phyloP scores from a whole-genome alignment of 2,113 vertebrate species.

The Periophthalmus modestus region DNA sequence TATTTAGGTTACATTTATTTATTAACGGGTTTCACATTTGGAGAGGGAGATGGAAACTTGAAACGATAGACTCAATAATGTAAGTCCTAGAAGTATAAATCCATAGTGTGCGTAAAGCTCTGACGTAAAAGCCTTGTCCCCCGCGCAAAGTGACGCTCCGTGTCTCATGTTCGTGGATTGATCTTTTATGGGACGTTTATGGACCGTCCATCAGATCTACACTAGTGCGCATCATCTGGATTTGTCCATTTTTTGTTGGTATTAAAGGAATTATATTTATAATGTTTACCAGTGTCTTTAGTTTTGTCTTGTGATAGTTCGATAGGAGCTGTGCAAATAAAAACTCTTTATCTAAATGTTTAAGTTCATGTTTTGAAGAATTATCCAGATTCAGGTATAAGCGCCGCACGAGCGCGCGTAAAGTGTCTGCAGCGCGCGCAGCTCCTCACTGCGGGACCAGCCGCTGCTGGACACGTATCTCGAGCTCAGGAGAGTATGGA shows the following conservation, averaged over 20 bases:
- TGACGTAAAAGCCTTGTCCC: background rate
- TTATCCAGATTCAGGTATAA: slow-evolving; percentile 23
- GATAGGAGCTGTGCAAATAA: background rate
- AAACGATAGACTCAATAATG: too few species aligned
- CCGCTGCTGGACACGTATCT: slow-evolving; percentile 38
- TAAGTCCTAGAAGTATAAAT: too few species aligned
- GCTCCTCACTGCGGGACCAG: slow-evolving; percentile 51
- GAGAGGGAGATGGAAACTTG: too few species aligned
- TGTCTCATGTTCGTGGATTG: background rate
- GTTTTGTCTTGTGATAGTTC: background rate
- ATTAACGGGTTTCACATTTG: too few species aligned
- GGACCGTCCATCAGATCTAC: background rate
- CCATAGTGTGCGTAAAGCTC: too few species aligned
- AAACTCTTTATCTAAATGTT: background rate
- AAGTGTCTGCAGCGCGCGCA: slow-evolving; percentile 55
- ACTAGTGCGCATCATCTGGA: background rate
- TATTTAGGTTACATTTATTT: too few species aligned
- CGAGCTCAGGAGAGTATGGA: slow-evolving; percentile 45
- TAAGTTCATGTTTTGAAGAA: slow-evolving; percentile 12
- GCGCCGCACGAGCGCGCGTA: slow-evolving; percentile 63
- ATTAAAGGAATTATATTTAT: too few species aligned
- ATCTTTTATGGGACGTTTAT: background rate
- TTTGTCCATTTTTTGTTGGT: background rate
- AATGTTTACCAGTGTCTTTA: background rate
- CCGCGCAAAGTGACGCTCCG: background rate